Percentiles rank a stretch among this genome's conserved stretches.
Evolutionary conservation across 2,113 vertebrate species (phyloP).

Genomic region (Nycticryphes semicollaris): DNA sequence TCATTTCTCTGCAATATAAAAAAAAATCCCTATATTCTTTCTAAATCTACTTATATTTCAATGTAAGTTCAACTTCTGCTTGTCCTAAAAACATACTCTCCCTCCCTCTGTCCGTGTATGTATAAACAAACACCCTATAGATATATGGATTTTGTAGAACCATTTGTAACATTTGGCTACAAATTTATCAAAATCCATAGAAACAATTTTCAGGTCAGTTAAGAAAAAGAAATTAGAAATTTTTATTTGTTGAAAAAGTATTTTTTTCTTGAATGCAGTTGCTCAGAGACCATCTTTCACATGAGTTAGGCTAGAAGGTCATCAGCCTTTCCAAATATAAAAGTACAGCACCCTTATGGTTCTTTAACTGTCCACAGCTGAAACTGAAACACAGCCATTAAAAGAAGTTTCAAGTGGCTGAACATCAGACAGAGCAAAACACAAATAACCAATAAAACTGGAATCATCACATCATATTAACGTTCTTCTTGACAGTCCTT

Average conservation of each 20-base stretch:
- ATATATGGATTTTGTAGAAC: not conserved
- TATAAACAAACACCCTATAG: not conserved
- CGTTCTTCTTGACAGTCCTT: not conserved
- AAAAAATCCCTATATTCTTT: not conserved
- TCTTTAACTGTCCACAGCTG: not conserved
- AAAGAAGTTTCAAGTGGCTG: not conserved
- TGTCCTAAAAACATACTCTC: not conserved
- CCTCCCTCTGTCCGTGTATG: no score
- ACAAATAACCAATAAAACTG: not conserved
- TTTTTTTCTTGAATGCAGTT: not conserved
- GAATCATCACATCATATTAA: fast-evolving
- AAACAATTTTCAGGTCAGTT: not conserved
- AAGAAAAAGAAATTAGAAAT: not conserved
- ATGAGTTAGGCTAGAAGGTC: not conserved
- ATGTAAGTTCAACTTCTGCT: not conserved
- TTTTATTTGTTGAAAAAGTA: not conserved
- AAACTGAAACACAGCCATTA: not conserved
- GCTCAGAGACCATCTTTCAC: not conserved
- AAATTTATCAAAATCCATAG: not conserved
- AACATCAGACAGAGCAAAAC: not conserved
- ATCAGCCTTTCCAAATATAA: not conserved
- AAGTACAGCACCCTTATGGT: not conserved
- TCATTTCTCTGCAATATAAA: not conserved
- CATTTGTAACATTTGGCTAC: not conserved
- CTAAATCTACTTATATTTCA: not conserved